These are phyloP conservation scores for Lordiphosa stackelbergi DNA, from an alignment of 1,140 invertebrate genomes.

Conservation along the genomic window DNA sequence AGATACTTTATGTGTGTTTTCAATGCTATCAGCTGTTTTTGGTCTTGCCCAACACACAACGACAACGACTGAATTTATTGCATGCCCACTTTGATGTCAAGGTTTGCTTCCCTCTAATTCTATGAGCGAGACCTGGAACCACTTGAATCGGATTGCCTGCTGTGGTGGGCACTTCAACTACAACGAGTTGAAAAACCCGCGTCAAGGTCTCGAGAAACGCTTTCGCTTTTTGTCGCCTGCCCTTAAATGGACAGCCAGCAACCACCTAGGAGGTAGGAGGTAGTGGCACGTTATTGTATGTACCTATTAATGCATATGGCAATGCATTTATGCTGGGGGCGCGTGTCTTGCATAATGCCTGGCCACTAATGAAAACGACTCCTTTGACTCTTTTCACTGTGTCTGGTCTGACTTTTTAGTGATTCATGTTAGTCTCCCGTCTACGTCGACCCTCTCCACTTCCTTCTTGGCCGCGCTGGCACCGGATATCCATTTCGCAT, in stretches of 20 bases:
- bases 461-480: constrained; percentile 28
- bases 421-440: constrained; percentile 33
- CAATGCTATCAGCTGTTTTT: constrained; percentile 50
- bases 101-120: constrained; percentile 38
- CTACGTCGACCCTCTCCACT: constrained; percentile 3
- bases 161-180: constrained; percentile 22
- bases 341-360: constrained; percentile 71
- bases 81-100: constrained; percentile 63
- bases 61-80: constrained; percentile 41
- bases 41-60: too few relatives aligned
- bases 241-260: constrained; percentile 32
- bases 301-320: constrained; percentile 4
- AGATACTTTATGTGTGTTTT: constrained; percentile 52
- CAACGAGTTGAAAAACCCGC: constrained; percentile 70
- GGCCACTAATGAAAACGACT: constrained; percentile 42
- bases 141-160: constrained; percentile 53
- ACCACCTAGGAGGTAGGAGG: constrained; percentile 1
- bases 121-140: constrained; percentile 12
- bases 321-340: constrained; percentile 61
- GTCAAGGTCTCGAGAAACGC: constrained; percentile 66
- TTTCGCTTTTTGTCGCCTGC: constrained; percentile 67
- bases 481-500: constrained; percentile 70
- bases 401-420: constrained; percentile 29
- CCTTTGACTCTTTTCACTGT: constrained; percentile 28
- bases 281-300: not conserved